These are phyloP conservation scores for Caenorhabditis macrosperma DNA, from an alignment of 2,888 invertebrate species.

Conservation along the genomic window DNA sequence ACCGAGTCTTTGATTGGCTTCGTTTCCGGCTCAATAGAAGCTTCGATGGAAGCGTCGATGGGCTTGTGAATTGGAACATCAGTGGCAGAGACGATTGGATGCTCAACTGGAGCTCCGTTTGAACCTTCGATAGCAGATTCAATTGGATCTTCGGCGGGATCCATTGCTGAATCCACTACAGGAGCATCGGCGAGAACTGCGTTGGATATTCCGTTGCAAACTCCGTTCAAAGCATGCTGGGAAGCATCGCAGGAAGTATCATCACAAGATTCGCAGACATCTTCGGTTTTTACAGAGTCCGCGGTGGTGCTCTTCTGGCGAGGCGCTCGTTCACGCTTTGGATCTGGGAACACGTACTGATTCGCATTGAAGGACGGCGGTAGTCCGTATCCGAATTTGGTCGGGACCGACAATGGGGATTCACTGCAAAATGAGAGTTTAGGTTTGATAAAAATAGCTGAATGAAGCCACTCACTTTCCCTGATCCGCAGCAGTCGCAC, in stretches of 20 bases:
- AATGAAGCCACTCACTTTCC: slow-evolving; percentile 1
- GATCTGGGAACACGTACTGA: slow-evolving; percentile 28
- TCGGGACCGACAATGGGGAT: not conserved
- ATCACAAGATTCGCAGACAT: too few relatives aligned
- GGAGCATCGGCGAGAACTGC: too few relatives aligned
- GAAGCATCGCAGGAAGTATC: too few relatives aligned
- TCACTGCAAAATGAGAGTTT: not conserved
- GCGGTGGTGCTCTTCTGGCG: not conserved
- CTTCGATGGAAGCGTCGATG: not conserved
- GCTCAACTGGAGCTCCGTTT: too few relatives aligned
- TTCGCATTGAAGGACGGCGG: slow-evolving; percentile 22
- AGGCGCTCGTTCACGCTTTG: not conserved
- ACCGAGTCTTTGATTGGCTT: not conserved
- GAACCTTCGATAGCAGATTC: too few relatives aligned
- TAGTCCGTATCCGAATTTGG: slow-evolving; percentile 19
- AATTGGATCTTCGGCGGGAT: not conserved
- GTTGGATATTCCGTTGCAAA: too few relatives aligned
- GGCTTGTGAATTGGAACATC: too few relatives aligned
- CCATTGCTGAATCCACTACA: too few relatives aligned
- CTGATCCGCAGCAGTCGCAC: slow-evolving; percentile 3
- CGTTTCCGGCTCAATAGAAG: not conserved
- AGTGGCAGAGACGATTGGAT: too few relatives aligned
- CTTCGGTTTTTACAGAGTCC: not conserved
- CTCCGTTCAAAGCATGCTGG: too few relatives aligned
- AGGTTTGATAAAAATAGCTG: not conserved